Evolutionary conservation across 2,797 vertebrate species (phyloP).

Genomic region (Ctenopoma kingsleyae): DNA sequence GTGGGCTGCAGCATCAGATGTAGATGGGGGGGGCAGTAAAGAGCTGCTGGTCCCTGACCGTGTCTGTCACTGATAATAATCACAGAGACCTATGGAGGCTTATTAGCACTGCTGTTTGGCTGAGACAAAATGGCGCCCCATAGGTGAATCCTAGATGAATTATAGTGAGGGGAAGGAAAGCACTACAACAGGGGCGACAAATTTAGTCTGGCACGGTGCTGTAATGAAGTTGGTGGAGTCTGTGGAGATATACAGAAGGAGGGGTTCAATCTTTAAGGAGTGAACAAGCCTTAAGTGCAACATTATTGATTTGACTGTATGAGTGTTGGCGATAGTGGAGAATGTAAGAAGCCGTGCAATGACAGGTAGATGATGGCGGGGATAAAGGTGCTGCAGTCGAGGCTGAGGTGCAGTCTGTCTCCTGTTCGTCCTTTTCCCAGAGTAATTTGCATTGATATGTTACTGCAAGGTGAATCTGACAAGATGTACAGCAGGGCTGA

Average conservation of each 20-base stretch:
- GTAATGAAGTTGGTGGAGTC: constrained; percentile 61
- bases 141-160: constrained; percentile 76
- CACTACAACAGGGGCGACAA: constrained; percentile 50
- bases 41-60: constrained; percentile 78
- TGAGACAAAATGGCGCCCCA: constrained; percentile 72
- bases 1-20: constrained; percentile 62
- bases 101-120: constrained; percentile 77
- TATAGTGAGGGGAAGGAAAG: constrained; percentile 51
- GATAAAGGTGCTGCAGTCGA: constrained; percentile 42
- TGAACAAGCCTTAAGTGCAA: constrained; percentile 67
- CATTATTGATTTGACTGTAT: constrained; percentile 76
- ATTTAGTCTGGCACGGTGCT: constrained; percentile 58
- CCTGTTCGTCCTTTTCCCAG: constrained; percentile 56
- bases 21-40: constrained; percentile 70
- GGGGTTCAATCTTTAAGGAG: constrained; percentile 71
- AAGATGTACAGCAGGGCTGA: constrained; percentile 24
- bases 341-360: constrained; percentile 37
- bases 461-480: constrained; percentile 60
- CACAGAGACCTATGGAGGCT: constrained; percentile 78
- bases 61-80: constrained; percentile 83
- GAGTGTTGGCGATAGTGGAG: constrained; percentile 69
- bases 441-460: constrained; percentile 59
- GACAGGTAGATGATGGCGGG: constrained; percentile 40
- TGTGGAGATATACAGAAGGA: constrained; percentile 49
- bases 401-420: constrained; percentile 44